phyloP scores from a whole-genome alignment of 1,140 invertebrate genomes.

The Brachionus asplanchnoidis region DNA sequence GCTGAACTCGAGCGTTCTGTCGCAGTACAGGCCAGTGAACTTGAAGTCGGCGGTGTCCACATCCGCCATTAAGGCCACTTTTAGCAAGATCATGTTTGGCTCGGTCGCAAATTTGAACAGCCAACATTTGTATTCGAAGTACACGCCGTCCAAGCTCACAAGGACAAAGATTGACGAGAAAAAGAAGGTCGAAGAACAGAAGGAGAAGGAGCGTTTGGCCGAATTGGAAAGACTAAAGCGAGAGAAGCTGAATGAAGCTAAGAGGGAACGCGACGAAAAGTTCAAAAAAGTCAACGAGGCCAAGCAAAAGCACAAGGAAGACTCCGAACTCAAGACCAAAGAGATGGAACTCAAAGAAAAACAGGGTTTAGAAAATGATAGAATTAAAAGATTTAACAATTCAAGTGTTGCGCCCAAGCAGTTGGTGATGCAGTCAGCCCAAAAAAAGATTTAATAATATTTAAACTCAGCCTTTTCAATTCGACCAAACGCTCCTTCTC shows the following conservation, averaged over 20 bases:
- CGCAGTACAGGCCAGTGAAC: neutral
- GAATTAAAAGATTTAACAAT: neutral
- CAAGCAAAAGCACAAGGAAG: constrained; percentile 12
- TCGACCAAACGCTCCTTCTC: constrained; percentile 1
- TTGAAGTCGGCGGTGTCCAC: neutral
- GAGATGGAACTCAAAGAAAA: constrained; percentile 4
- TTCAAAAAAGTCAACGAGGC: constrained; percentile 6
- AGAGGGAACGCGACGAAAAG: constrained; percentile 22
- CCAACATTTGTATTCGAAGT: constrained; percentile 13
- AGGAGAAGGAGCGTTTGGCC: neutral
- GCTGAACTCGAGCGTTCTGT: neutral
- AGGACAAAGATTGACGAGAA: neutral
- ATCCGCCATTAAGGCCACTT: neutral
- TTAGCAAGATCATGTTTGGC: neutral
- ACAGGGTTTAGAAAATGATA: neutral
- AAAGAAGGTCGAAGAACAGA: neutral
- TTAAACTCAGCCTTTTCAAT: neutral
- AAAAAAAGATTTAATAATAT: no score
- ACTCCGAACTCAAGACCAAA: constrained; percentile 9
- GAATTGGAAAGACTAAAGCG: constrained; percentile 12
- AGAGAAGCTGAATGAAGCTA: neutral
- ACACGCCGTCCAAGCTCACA: neutral
- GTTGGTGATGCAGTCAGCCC: neutral
- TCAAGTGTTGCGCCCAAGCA: neutral
- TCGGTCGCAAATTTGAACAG: neutral